Evolutionary conservation across 1,140 invertebrate species (phyloP).

Genomic region (Euborellia annulipes): DNA sequence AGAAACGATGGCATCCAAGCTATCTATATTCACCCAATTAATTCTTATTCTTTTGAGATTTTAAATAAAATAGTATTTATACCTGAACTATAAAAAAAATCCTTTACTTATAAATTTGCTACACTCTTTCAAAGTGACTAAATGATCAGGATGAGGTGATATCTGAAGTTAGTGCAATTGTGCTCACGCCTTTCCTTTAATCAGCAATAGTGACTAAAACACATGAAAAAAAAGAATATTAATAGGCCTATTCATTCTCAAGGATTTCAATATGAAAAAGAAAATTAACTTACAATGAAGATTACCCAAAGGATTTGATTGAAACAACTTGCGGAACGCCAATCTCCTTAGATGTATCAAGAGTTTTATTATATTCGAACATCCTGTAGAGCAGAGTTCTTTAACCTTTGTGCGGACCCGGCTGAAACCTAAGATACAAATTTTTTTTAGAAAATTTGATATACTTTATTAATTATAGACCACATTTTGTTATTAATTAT

Average conservation of each 20-base stretch:
- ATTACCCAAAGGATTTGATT: constrained; percentile 65
- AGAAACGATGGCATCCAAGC: too few species aligned
- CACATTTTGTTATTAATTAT: too few species aligned
- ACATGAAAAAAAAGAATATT: constrained; percentile 13
- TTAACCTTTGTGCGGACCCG: too few species aligned
- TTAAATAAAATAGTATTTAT: too few species aligned
- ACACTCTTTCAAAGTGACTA: constrained; percentile 58
- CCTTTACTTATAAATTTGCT: constrained; percentile 47
- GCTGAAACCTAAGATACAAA: too few species aligned
- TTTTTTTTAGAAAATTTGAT: too few species aligned
- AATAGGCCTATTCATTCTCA: constrained; percentile 4
- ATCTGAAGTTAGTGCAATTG: constrained; percentile 63
- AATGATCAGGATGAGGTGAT: constrained; percentile 62
- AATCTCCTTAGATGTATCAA: constrained; percentile 17
- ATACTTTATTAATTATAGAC: too few species aligned
- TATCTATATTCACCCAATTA: too few species aligned
- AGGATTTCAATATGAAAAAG: neutral
- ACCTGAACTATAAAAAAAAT: constrained; percentile 35
- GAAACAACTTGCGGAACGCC: constrained; percentile 45
- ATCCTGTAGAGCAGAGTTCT: constrained; percentile 49
- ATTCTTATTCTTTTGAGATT: too few species aligned
- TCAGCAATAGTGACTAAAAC: constrained; percentile 63
- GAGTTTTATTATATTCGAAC: constrained; percentile 53
- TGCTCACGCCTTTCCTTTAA: constrained; percentile 64
- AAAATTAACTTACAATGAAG: constrained; percentile 56